phyloP scores from a whole-genome alignment of 2,888 invertebrate genomes.

The Ophion costatus region DNA sequence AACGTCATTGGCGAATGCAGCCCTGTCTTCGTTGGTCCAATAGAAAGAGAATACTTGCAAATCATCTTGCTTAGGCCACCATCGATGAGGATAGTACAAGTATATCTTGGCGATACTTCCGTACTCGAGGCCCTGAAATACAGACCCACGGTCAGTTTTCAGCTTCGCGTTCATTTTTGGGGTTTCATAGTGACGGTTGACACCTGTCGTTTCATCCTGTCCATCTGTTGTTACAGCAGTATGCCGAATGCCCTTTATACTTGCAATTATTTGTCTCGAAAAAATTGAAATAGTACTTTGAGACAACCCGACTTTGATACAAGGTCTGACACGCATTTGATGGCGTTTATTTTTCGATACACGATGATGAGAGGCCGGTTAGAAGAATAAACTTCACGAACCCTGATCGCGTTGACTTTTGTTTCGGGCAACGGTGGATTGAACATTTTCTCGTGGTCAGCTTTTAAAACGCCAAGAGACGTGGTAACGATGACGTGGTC shows the following conservation, averaged over 20 bases:
- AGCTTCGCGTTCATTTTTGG: background rate
- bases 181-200: background rate
- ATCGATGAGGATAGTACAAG: constrained; percentile 85
- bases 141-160: background rate
- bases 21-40: constrained; percentile 45
- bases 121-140: constrained; percentile 84
- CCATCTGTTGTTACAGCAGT: too few species aligned
- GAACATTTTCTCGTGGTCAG: constrained; percentile 85
- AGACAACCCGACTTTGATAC: background rate
- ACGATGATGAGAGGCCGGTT: too few species aligned
- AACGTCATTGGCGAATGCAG: constrained; percentile 50
- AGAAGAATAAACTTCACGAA: constrained; percentile 57
- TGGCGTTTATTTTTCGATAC: background rate
- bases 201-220: too few species aligned
- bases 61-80: constrained; percentile 56
- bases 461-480: constrained; percentile 89
- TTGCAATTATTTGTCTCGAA: too few species aligned
- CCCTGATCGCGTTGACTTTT: constrained; percentile 85
- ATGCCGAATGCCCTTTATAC: too few species aligned
- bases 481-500: constrained; percentile 88
- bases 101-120: constrained; percentile 89
- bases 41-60: constrained; percentile 10
- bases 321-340: background rate
- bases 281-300: too few species aligned
- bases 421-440: constrained; percentile 85